Percentiles rank a stretch among this genome's conserved stretches.
These are phyloP conservation scores for Clitarchus hookeri DNA, from an alignment of 2,888 invertebrate species.

Conservation along the genomic window DNA sequence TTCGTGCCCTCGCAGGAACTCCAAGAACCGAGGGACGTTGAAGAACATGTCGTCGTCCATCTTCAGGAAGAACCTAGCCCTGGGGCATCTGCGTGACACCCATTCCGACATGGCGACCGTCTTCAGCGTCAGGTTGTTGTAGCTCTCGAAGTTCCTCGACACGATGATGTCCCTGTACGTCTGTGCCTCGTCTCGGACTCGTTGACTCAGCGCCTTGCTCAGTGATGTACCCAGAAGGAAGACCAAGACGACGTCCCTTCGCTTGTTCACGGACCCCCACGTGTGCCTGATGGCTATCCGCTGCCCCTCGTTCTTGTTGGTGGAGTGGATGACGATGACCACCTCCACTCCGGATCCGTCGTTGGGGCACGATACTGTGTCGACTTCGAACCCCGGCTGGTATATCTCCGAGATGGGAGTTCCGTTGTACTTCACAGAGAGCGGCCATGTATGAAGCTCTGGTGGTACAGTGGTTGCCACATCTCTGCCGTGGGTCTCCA, in stretches of 20 bases:
- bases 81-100: constrained; percentile 76
- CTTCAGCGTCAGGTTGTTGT: constrained; percentile 82
- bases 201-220: constrained; percentile 10
- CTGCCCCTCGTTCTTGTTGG: constrained; percentile 70
- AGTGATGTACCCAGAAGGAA: constrained; percentile 68
- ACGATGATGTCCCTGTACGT: constrained; percentile 78
- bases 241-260: constrained; percentile 65
- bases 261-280: constrained; percentile 74
- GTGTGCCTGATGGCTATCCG: constrained; percentile 78
- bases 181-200: constrained; percentile 64
- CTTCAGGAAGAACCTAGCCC: constrained; percentile 76
- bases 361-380: background rate
- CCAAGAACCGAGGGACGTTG: constrained; percentile 73
- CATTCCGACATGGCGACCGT: constrained; percentile 82
- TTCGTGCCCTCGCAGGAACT: constrained; percentile 60
- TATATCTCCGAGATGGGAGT: background rate
- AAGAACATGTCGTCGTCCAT: constrained; percentile 91
- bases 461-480: background rate
- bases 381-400: background rate
- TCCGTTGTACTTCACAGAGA: background rate
- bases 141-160: constrained; percentile 75
- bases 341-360: background rate
- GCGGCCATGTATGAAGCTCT: background rate
- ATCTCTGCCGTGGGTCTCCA: background rate
- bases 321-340: constrained; percentile 55